Percentiles rank a stretch among this genome's conserved stretches.
These are phyloP conservation scores for Hirtodrosophila cameraria DNA, from an alignment of 2,888 invertebrate genomes.

Conservation along the genomic window DNA sequence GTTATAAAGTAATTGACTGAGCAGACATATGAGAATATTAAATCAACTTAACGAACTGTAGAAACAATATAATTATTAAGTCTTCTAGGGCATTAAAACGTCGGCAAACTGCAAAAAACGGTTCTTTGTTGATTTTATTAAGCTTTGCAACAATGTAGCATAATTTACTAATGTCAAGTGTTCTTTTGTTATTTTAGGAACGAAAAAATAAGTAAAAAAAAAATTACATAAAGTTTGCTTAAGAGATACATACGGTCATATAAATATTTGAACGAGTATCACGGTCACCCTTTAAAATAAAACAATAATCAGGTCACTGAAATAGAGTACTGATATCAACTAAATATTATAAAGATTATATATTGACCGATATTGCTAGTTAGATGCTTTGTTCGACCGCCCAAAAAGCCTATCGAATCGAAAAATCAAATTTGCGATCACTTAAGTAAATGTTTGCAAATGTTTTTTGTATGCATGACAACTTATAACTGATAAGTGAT, in stretches of 20 bases:
- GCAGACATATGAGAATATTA: too few species aligned
- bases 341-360: constrained; percentile 30
- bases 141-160: constrained; percentile 2
- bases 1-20: too few species aligned
- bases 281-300: too few species aligned
- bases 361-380: constrained; percentile 39
- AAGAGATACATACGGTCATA: too few species aligned
- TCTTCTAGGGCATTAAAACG: too few species aligned
- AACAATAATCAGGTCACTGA: constrained; percentile 11
- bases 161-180: constrained; percentile 5
- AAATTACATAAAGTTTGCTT: too few species aligned
- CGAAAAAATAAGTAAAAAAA: too few species aligned
- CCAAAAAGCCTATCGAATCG: constrained; percentile 6
- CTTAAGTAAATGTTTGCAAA: constrained; percentile 20
- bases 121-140: neutral
- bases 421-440: constrained; percentile 3
- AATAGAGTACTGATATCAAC: constrained; percentile 20
- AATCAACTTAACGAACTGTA: too few species aligned
- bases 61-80: too few species aligned
- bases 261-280: too few species aligned
- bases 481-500: constrained; percentile 41
- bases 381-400: neutral
- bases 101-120: too few species aligned
- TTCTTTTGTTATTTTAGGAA: neutral
- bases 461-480: constrained; percentile 26